These are phyloP conservation scores for Neodiprion fabricii DNA, from an alignment of 1,140 invertebrate species.

Conservation along the genomic window DNA sequence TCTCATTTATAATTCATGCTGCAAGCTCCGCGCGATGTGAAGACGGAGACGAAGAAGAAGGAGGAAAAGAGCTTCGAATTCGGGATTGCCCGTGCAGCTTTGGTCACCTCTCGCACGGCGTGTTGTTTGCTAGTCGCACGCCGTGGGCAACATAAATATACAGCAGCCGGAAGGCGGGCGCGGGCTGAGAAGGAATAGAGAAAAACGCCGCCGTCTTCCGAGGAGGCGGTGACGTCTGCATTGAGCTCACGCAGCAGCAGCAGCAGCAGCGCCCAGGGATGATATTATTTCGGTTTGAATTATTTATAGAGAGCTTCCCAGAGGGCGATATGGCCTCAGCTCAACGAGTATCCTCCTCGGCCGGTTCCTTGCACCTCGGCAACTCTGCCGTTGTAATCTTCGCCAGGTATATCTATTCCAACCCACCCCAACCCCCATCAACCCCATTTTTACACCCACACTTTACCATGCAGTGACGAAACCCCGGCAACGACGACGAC, in stretches of 20 bases:
- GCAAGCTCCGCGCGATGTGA: neutral
- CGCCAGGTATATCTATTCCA: too few species aligned
- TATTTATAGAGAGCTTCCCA: constrained; percentile 44
- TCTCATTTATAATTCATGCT: constrained; percentile 39
- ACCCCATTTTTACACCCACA: too few species aligned
- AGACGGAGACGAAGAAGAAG: neutral
- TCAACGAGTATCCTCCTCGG: too few species aligned
- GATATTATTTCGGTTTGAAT: constrained; percentile 47
- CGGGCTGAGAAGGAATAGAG: neutral
- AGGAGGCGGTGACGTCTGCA: constrained; percentile 9
- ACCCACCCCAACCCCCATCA: too few species aligned
- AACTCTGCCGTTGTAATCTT: too few species aligned
- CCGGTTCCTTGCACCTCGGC: too few species aligned
- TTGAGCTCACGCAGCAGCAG: constrained; percentile 1
- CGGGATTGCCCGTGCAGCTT: neutral
- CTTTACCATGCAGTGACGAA: too few species aligned
- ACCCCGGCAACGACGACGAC: too few species aligned
- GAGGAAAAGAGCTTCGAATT: neutral
- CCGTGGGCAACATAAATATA: constrained; percentile 12
- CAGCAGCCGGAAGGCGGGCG: constrained; percentile 5
- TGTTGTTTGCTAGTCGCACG: neutral
- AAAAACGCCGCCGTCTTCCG: neutral
- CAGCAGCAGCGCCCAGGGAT: constrained; percentile 23
- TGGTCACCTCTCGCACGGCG: neutral
- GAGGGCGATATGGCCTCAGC: neutral